Percentiles rank a stretch among this genome's conserved stretches.
Conservation (phyloP, 2,113 vertebrate genomes). For the Corydoras maculifer region DNA sequence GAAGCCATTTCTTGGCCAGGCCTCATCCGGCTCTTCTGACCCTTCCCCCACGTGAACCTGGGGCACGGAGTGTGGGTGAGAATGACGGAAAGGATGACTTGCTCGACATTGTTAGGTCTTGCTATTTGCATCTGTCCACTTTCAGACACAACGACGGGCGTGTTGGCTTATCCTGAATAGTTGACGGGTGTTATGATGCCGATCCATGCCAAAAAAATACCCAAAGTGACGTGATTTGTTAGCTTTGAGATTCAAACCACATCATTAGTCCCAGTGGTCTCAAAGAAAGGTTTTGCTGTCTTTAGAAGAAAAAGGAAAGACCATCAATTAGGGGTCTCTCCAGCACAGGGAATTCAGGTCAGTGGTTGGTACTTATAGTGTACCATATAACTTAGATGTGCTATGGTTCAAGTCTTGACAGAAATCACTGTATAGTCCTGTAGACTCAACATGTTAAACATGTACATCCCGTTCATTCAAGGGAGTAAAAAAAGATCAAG, state of each 20-base stretch:
- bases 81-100: constrained; percentile 48
- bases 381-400: too few species aligned
- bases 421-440: constrained; percentile 38
- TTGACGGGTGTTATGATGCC: constrained; percentile 7
- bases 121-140: constrained; percentile 48
- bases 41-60: constrained; percentile 11
- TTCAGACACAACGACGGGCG: constrained; percentile 50
- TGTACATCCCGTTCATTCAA: constrained; percentile 6
- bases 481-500: constrained; percentile 11
- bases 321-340: constrained; percentile 23
- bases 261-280: constrained; percentile 3
- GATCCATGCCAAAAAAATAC: not conserved
- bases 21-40: constrained; percentile 6
- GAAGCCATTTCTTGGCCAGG: constrained; percentile 9
- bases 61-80: constrained; percentile 30
- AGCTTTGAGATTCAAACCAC: constrained; percentile 17
- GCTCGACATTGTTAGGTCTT: constrained; percentile 44
- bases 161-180: constrained; percentile 4
- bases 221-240: not conserved
- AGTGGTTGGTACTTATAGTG: too few species aligned
- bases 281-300: constrained; percentile 17
- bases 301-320: constrained; percentile 9
- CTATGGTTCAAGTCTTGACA: not conserved
- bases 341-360: constrained; percentile 5
- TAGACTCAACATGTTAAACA: constrained; percentile 27